Percentiles rank a stretch among this genome's conserved stretches.
phyloP scores from a whole-genome alignment of 2,113 vertebrate genomes.

The Antidorcas marsupialis region DNA sequence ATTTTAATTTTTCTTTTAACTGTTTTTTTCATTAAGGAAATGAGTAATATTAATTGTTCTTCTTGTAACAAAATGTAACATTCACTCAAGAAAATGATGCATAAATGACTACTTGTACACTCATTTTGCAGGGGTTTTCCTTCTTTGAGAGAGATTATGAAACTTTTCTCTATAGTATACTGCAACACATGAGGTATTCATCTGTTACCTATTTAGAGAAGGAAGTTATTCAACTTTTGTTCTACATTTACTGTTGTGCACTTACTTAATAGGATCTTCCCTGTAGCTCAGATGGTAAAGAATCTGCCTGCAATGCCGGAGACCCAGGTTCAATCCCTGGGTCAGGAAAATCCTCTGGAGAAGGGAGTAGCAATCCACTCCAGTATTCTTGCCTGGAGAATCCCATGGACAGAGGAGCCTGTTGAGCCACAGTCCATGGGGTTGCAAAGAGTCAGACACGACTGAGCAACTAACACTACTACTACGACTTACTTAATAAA shows the following conservation, averaged over 20 bases:
- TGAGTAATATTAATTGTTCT: not conserved
- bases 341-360: not conserved
- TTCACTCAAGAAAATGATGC: not conserved
- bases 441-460: not conserved
- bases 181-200: not conserved
- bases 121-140: not conserved
- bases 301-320: not conserved
- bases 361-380: not conserved
- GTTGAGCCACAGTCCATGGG: not conserved
- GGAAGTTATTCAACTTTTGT: not conserved
- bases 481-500: not conserved
- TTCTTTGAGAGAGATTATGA: not conserved
- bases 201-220: not conserved
- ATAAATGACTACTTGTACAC: not conserved
- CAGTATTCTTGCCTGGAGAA: not conserved
- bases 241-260: not conserved
- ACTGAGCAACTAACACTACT: not conserved
- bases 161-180: not conserved
- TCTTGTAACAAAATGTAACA: not conserved
- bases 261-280: not conserved
- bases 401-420: not conserved
- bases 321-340: not conserved
- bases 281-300: not conserved
- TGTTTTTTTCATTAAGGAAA: not conserved
- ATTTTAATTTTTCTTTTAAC: not conserved